Evolutionary conservation across 2,113 vertebrate genomes (phyloP), one percentile per base, ranked within the genome.

Genomic region (Trematocara unimaculatum): DNA sequence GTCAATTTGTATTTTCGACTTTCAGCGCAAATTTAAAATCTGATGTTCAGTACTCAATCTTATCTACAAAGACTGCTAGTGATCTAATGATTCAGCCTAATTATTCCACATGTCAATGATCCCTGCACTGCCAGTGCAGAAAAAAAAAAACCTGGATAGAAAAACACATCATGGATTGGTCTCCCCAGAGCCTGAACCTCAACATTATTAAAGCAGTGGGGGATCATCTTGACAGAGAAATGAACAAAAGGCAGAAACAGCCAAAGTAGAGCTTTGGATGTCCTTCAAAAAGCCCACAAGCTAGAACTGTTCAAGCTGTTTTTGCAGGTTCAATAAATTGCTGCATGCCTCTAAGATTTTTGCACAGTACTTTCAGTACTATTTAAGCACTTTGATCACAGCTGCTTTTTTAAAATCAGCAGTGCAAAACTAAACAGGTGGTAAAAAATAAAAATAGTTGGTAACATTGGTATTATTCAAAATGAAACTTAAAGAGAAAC

Each of bases 141-240:
- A 38, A 64, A 62, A 35, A 35, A 35, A 38, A 2, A 3, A 3
- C 6, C 58, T 1, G 11, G 60, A 38, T 38, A 38, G 33, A 67
- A 67, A 67, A 67, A 20, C 17, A 64, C 18, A 0, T 64, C 60
- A 38, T 7, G 10, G 33, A 1, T 40, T 1, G 18, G 6, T 13
- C 62, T 67, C 33, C 62, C 0, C 62, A 13, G 18, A 64, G 9
- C 17, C 0, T n/a, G 17, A 62, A 38, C 60, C 17, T 0, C 10
- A 62, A 62, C 17, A 5, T 64, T 64, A 38, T 64, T 20, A 38
- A 64, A 40, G 17, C 33, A 40, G 62, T 13, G 62, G 35, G 45
- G 33, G 62, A 67, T 67, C 62, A 13, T 2, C 11, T 67, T 67
- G 33, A 67, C 62, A 67, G 0, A 67, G 18, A 20, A 40, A 67